Percentiles rank a stretch among this genome's conserved stretches.
Conservation (phyloP, 2,113 vertebrate species). For the Nesogale talazaci region DNA sequence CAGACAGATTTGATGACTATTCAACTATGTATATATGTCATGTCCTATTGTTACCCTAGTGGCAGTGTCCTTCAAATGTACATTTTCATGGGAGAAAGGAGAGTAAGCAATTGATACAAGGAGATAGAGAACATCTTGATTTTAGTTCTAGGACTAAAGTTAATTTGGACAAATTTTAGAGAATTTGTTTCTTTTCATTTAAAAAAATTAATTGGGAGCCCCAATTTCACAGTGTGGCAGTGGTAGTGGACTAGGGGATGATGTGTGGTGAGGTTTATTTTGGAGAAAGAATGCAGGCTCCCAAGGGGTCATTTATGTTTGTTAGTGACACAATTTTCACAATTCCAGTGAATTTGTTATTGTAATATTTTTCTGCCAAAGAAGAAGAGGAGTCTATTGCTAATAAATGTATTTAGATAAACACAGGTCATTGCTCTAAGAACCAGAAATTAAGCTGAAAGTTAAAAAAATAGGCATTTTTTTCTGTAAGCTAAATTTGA, state of each 20-base stretch:
- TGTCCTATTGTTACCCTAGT: background rate
- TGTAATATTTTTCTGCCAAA: background rate
- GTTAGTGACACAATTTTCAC: background rate
- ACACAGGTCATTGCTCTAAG: background rate
- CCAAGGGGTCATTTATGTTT: background rate
- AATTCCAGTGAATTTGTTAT: constrained; percentile 11
- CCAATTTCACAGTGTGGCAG: background rate
- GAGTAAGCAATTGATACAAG: background rate
- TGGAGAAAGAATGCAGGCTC: background rate
- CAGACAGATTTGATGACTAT: too few species aligned
- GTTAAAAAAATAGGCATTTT: background rate
- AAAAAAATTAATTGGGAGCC: background rate
- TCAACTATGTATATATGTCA: background rate
- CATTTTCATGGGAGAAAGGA: background rate
- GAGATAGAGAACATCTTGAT: background rate
- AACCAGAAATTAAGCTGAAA: constrained; percentile 35
- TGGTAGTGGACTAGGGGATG: background rate
- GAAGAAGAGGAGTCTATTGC: background rate
- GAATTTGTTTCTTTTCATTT: background rate
- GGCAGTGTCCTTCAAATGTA: constrained; percentile 33
- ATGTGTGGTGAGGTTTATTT: background rate
- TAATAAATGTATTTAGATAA: constrained; percentile 37
- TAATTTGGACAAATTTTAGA: constrained; percentile 7
- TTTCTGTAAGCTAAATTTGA: constrained; percentile 36
- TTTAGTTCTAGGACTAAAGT: constrained; percentile 37